These are phyloP conservation scores for Meloidogyne exigua DNA, from an alignment of 1,140 invertebrate genomes.

Conservation along the genomic window DNA sequence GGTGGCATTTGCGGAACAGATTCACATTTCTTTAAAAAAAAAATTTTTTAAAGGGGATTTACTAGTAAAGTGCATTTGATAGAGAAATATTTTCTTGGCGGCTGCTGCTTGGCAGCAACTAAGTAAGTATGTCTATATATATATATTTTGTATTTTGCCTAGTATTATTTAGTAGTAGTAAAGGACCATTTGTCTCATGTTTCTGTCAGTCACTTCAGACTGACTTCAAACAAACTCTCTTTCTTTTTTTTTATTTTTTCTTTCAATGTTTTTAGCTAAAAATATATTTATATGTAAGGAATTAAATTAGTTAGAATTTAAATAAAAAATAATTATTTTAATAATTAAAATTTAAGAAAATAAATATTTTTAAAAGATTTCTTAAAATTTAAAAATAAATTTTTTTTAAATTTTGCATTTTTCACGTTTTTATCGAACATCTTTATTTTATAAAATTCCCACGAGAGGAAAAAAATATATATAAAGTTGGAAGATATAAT, in stretches of 20 bases:
- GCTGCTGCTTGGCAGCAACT: background rate
- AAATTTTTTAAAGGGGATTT: background rate
- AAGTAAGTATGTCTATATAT: too few species aligned
- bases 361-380: too few species aligned
- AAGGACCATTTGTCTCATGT: background rate
- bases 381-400: too few species aligned
- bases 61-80: background rate
- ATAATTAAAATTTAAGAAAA: too few species aligned
- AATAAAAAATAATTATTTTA: too few species aligned
- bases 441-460: background rate
- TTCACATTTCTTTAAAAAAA: background rate
- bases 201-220: background rate
- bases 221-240: background rate
- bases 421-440: background rate
- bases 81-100: background rate
- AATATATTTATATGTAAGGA: too few species aligned
- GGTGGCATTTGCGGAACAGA: background rate
- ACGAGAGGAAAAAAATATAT: background rate
- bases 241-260: background rate
- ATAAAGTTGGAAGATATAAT: background rate
- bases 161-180: background rate
- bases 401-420: background rate
- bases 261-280: background rate
- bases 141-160: background rate
- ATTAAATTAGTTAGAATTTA: too few species aligned